Evolutionary conservation across 2,113 vertebrate genomes (phyloP), one percentile per base, ranked within the genome.

Genomic region (Elephantulus edwardii): DNA sequence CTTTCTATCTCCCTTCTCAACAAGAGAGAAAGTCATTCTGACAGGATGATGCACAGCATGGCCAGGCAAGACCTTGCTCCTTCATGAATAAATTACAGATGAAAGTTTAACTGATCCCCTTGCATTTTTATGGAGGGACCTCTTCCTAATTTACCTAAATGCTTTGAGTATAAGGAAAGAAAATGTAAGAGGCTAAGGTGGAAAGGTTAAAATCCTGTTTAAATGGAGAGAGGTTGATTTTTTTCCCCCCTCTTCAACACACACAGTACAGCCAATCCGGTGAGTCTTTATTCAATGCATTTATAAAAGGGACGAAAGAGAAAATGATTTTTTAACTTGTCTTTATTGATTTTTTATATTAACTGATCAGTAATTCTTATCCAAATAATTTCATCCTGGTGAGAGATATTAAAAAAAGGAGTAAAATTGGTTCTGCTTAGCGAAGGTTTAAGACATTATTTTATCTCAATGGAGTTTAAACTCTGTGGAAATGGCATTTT

Each of bases 31-130:
- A 98, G 97, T 97, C 97, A 81, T 97, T 97, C 95, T 97, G 97
- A 97, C 97, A 98, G 97, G 91, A 97, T 97, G 97, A 98, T 97
- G 96, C 97, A 97, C 97, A 96, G 96, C 97, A 77, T 54, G 93
- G 95, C 95, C 97, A 97, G 96, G 75, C 96, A 94, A 95, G 97
- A 97, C 97, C 96, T 97, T 60, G 96, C 93, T 97, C 96, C 97
- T 97, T 98, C 97, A 97, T 97, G 97, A 98, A 98, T 98, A 98
- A 98, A 98, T 97, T 98, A 98, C 95, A 98, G 96, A 97, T 97
- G 97, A 97, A 97, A 97, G 97, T 97, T 98, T 96, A 96, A 98
- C 97, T 93, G 96, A 97, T 96, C 96, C 97, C 97, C 97, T 97
- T 97, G 96, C 96, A 97, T 97, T 97, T 97, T 97, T 97, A 97